A percentile compares a stretch with the other conserved stretches of the same genome.
These are phyloP conservation scores for Drosophila anomalipes DNA, from an alignment of 2,888 invertebrate species.

Conservation along the genomic window DNA sequence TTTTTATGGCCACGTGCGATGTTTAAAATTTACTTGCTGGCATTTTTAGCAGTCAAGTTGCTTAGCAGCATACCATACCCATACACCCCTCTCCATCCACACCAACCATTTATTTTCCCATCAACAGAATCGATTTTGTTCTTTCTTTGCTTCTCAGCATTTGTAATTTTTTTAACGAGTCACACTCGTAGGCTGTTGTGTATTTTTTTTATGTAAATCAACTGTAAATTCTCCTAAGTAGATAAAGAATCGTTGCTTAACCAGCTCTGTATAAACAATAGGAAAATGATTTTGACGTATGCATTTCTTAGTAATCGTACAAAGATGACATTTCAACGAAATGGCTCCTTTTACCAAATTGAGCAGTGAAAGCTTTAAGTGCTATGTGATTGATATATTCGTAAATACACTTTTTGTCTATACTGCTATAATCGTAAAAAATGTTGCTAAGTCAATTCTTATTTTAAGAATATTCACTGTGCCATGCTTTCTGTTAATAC, in stretches of 20 bases:
- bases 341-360: neutral
- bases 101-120: slow-evolving; percentile 4
- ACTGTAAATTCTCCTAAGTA: slow-evolving; percentile 15
- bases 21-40: slow-evolving; percentile 73
- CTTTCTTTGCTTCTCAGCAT: slow-evolving; percentile 21
- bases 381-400: neutral
- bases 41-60: slow-evolving; percentile 67
- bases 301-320: neutral
- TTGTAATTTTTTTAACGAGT: slow-evolving; percentile 32
- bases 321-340: slow-evolving; percentile 15
- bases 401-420: neutral
- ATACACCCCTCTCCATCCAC: slow-evolving; percentile 10
- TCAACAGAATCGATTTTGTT: slow-evolving; percentile 34
- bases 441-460: neutral
- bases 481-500: neutral
- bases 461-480: neutral
- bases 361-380: neutral
- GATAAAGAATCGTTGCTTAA: slow-evolving; percentile 23
- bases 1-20: slow-evolving; percentile 77
- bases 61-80: slow-evolving; percentile 46
- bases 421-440: neutral
- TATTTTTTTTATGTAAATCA: slow-evolving; percentile 57
- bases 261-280: slow-evolving; percentile 24
- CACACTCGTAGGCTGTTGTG: slow-evolving; percentile 40
- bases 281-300: neutral